A percentile compares a stretch with the other conserved stretches of the same genome.
Evolutionary conservation across 1,140 invertebrate species (phyloP).

Genomic region (Thaumatotibia leucotreta): DNA sequence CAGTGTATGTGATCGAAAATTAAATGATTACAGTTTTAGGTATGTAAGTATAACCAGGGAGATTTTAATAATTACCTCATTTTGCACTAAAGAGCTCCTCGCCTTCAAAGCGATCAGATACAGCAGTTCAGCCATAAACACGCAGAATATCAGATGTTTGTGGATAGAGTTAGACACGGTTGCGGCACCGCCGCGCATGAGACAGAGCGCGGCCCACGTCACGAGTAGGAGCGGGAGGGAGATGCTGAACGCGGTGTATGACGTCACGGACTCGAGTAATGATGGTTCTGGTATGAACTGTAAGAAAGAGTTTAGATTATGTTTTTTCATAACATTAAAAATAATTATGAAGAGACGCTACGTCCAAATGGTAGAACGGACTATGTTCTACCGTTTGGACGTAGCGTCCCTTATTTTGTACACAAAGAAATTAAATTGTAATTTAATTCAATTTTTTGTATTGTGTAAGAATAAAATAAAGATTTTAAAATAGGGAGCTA

Average conservation of each 20-base stretch:
- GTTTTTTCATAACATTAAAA: too few species aligned
- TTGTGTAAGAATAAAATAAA: too few species aligned
- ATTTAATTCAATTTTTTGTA: too few species aligned
- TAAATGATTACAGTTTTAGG: neutral
- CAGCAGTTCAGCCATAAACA: slow-evolving; percentile 90
- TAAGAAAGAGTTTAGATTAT: slow-evolving; percentile 35
- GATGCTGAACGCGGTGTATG: slow-evolving; percentile 92
- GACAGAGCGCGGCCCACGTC: slow-evolving; percentile 84
- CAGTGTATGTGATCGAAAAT: too few species aligned
- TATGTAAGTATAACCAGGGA: too few species aligned
- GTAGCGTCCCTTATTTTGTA: too few species aligned
- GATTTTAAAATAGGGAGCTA: too few species aligned
- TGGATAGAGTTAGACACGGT: slow-evolving; percentile 97
- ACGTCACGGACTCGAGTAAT: slow-evolving; percentile 89
- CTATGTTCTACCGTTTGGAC: too few species aligned
- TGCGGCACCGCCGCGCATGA: slow-evolving; percentile 85
- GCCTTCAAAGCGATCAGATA: slow-evolving; percentile 93
- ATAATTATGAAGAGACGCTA: too few species aligned
- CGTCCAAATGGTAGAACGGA: too few species aligned
- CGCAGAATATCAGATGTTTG: slow-evolving; percentile 93
- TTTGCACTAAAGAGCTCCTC: slow-evolving; percentile 83
- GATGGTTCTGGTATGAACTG: slow-evolving; percentile 90
- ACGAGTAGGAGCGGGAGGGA: slow-evolving; percentile 87
- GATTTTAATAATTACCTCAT: slow-evolving; percentile 82
- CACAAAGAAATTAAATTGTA: too few species aligned